phyloP scores from a whole-genome alignment of 2,888 invertebrate species.

The Petrolisthes manimaculis region DNA sequence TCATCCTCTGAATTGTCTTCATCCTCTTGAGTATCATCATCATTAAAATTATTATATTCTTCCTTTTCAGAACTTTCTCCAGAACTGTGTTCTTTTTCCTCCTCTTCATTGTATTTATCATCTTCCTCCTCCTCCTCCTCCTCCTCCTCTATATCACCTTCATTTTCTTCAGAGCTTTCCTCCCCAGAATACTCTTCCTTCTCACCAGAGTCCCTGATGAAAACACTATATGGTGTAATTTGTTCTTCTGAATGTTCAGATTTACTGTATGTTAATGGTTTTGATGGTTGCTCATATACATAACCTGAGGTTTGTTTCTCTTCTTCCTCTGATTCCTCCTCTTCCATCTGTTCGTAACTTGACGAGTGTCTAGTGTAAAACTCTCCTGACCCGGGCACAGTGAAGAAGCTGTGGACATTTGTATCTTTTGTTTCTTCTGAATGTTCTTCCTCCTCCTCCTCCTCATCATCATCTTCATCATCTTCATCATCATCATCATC shows the following conservation, averaged over 20 bases:
- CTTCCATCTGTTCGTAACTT: neutral
- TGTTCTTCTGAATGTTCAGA: too few relatives aligned
- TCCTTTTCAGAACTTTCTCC: constrained; percentile 7
- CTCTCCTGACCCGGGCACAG: neutral
- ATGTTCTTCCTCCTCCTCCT: neutral
- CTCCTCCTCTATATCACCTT: neutral
- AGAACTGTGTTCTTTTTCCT: neutral
- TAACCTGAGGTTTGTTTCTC: neutral
- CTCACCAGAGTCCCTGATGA: too few relatives aligned
- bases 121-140: constrained; percentile 1
- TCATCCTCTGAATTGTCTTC: neutral
- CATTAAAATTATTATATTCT: neutral
- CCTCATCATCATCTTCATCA: neutral
- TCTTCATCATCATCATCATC: neutral
- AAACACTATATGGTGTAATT: too few relatives aligned
- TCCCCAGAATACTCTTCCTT: neutral
- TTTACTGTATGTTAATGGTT: too few relatives aligned
- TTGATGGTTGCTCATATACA: too few relatives aligned
- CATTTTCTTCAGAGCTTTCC: neutral
- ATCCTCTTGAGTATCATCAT: neutral
- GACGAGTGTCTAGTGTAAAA: neutral
- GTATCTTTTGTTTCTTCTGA: neutral
- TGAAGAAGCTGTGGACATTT: neutral
- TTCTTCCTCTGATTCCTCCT: neutral
- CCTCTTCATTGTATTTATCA: neutral